These are phyloP conservation scores for Meriones psammophilus DNA, from an alignment of 2,797 vertebrate species.

Conservation along the genomic window DNA sequence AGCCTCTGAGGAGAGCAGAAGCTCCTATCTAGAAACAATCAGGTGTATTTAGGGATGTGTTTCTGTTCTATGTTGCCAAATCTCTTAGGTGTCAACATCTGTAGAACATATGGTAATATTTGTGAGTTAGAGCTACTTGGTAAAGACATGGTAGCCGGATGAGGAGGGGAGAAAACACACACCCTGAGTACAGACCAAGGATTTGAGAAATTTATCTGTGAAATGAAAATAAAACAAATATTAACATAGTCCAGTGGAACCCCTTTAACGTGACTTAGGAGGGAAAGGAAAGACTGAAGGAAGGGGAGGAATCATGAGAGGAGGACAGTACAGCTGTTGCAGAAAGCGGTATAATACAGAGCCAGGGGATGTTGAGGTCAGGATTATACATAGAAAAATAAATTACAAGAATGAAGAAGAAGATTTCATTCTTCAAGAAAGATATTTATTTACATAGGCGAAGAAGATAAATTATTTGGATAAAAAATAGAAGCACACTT, in stretches of 20 bases:
- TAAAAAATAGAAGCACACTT: conserved; percentile 70
- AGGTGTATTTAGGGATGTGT: not conserved
- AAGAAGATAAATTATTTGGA: conserved; percentile 63
- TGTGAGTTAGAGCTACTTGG: not conserved
- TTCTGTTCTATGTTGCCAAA: not conserved
- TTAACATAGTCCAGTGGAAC: not conserved
- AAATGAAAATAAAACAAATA: not conserved
- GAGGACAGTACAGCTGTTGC: not conserved
- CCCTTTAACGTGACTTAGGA: not conserved
- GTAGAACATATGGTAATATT: not conserved
- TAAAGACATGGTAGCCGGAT: not conserved
- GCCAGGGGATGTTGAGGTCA: not conserved
- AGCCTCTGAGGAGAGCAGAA: not conserved
- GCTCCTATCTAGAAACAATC: not conserved
- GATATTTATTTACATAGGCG: conserved; percentile 44
- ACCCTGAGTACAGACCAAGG: not conserved
- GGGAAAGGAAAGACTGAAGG: not conserved
- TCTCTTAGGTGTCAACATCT: not conserved
- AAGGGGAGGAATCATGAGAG: fast-evolving
- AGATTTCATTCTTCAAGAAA: conserved; percentile 18
- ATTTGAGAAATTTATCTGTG: not conserved
- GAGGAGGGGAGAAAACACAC: not conserved
- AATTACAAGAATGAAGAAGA: not conserved
- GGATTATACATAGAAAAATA: not conserved
- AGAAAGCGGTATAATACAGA: not conserved